Conservation (phyloP, 2,797 vertebrate genomes). For the Bradypodion ventrale region DNA sequence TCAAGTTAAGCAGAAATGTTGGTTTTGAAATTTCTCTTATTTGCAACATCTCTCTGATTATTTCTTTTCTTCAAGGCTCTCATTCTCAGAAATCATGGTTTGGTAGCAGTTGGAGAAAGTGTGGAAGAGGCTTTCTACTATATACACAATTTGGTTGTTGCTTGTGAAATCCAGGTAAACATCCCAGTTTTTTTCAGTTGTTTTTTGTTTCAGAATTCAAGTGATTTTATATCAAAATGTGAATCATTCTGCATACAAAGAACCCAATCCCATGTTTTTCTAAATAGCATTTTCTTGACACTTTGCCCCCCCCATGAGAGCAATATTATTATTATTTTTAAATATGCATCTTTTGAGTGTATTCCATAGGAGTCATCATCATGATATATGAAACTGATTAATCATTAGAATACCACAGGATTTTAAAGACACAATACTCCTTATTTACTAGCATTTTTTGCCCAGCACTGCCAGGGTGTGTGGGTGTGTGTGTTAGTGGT, state of each 20-base stretch:
- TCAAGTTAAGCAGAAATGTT: background rate
- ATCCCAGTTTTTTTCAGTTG: background rate
- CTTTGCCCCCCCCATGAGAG: too few relatives aligned
- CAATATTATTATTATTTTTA: background rate
- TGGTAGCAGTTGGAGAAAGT: conserved; percentile 91
- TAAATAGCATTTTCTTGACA: background rate
- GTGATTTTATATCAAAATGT: too few relatives aligned
- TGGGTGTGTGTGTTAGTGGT: too few relatives aligned
- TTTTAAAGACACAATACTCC: too few relatives aligned
- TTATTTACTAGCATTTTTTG: too few relatives aligned
- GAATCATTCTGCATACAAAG: background rate
- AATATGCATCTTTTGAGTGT: background rate
- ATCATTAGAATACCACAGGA: background rate
- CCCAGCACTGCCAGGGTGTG: too few relatives aligned
- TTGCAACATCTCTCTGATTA: background rate
- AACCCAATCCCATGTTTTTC: background rate
- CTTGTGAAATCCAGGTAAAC: conserved; percentile 98
- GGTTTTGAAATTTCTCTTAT: background rate
- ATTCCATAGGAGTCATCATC: background rate
- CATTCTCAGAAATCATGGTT: conserved; percentile 94
- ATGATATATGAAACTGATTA: background rate
- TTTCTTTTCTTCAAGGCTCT: conserved; percentile 81
- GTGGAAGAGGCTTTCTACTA: conserved; percentile 98
- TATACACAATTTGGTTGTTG: conserved; percentile 93
- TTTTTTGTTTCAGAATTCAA: background rate